Evolutionary conservation across 2,797 vertebrate genomes (phyloP), one percentile per base, ranked within the genome.

Genomic region (Myotis myotis): DNA sequence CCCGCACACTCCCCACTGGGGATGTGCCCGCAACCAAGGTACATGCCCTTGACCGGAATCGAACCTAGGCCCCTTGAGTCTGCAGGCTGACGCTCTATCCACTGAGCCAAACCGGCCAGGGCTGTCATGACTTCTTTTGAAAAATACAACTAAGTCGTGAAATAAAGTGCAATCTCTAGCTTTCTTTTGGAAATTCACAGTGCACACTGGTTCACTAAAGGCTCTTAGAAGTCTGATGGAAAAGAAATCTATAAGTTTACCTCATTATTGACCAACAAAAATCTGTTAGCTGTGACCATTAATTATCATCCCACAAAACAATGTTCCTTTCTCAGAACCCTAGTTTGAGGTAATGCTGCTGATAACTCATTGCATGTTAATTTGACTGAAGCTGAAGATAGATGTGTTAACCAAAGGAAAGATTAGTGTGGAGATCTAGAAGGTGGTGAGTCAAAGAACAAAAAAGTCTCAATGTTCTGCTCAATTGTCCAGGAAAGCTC

Each of bases 261-360:
- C 55, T 89, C 41, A 15, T 49, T 74, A 9, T 74, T 30, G 13
- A 89, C 60, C 49, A 74, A 76, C 36, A 57, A 79, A 94, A 85
- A 81, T 41, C 23, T 60, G 70, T 95, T 85, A 88, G 83, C 83
- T 91, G 51, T 23, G 72, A 91, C 60, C 33, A 81, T 95, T 85
- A 87, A 53, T 81, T 93, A 82, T 74, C 75, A 83, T 86, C 44
- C n/a, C 74, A 20, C 83, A 82, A 62, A 93, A 79, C 19, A 38
- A 53, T 53, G 60, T 90, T 96, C 55, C 90, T 88, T 95, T 96
- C 70, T 94, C 89, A 89, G 82, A 94, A 95, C 60, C 55, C 44
- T 74, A 25, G 70, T 93, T 94, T 85, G 83, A 91, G 33, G 83
- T 70, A 66, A 82, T 36, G 44, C 36, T 57, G n/a, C 23, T 95